Evolutionary conservation across 1,140 invertebrate genomes (phyloP).

Genomic region (Sarcophaga peregrina): DNA sequence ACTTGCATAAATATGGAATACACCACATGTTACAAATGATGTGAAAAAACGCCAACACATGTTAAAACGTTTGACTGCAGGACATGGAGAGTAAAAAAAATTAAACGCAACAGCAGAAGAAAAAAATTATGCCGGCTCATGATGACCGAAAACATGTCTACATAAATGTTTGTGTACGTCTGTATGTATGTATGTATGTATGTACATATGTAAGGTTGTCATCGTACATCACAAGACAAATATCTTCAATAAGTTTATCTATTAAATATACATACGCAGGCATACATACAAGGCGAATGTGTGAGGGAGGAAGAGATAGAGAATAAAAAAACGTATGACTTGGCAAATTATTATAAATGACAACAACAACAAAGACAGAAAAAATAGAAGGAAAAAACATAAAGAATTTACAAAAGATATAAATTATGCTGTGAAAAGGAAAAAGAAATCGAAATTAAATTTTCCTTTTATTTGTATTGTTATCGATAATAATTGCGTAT

Average conservation of each 20-base stretch:
- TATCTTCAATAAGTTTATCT: conserved; percentile 7
- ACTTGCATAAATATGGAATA: neutral
- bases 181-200: too few relatives aligned
- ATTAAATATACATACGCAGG: neutral
- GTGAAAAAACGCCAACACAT: conserved; percentile 25
- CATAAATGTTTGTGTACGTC: neutral
- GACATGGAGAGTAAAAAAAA: neutral
- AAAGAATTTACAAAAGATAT: neutral
- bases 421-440: neutral
- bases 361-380: too few relatives aligned
- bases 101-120: neutral
- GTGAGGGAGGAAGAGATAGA: neutral
- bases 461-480: too few relatives aligned
- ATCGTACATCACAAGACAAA: neutral
- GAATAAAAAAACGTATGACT: neutral
- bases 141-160: conserved; percentile 8
- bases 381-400: neutral
- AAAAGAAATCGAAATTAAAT: neutral
- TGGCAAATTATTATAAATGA: conserved; percentile 24
- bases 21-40: neutral
- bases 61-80: neutral
- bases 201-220: too few relatives aligned
- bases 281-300: neutral
- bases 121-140: conserved; percentile 37
- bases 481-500: neutral